phyloP scores from a whole-genome alignment of 1,140 invertebrate genomes.

The Eciton burchellii region DNA sequence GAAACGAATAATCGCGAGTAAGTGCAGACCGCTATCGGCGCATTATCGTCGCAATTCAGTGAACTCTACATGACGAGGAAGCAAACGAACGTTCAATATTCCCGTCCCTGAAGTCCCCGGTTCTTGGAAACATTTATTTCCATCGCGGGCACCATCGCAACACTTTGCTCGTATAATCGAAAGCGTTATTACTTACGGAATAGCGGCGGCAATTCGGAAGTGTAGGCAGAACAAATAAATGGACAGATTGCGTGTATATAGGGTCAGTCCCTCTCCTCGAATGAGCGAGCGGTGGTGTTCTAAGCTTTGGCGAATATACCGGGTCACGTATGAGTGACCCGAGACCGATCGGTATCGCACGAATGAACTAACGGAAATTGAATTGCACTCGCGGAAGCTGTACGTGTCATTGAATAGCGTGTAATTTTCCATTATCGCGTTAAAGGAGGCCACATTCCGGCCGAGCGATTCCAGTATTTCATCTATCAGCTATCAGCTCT shows the following conservation, averaged over 20 bases:
- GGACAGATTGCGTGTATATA: conserved; percentile 58
- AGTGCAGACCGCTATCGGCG: too few relatives aligned
- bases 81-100: too few relatives aligned
- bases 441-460: conserved; percentile 10
- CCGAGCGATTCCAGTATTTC: background rate
- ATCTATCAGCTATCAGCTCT: conserved; percentile 17
- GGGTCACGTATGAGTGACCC: conserved; percentile 69
- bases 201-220: conserved; percentile 14
- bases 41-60: too few relatives aligned
- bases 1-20: too few relatives aligned
- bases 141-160: background rate
- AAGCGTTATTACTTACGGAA: conserved; percentile 49
- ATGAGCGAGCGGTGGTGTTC: conserved; percentile 37
- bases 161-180: conserved; percentile 22
- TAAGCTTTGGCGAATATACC: conserved; percentile 62
- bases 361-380: conserved; percentile 63
- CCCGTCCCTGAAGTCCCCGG: too few relatives aligned
- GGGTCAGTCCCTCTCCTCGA: background rate
- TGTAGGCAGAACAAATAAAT: conserved; percentile 62
- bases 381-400: conserved; percentile 54
- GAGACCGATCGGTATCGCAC: conserved; percentile 32
- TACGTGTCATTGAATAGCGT: conserved; percentile 11
- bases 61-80: too few relatives aligned
- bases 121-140: background rate
- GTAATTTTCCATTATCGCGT: conserved; percentile 36